These are phyloP conservation scores for Cotesia glomerata DNA, from an alignment of 1,140 invertebrate genomes.

Conservation along the genomic window DNA sequence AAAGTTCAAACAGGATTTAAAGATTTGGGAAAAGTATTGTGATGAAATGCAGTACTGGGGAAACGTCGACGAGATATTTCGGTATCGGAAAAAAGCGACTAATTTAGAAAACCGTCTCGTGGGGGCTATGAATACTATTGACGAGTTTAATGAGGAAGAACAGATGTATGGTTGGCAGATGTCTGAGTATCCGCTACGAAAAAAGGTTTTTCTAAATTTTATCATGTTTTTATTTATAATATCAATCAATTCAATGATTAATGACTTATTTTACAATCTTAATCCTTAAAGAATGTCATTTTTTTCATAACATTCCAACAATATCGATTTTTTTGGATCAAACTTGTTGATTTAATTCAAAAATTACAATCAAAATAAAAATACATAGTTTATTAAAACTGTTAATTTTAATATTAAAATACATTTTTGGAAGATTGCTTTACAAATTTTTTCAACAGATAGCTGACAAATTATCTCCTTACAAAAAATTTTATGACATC, in stretches of 20 bases:
- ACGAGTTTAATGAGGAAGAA: constrained; percentile 93
- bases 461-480: constrained; percentile 80
- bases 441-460: constrained; percentile 58
- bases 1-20: constrained; percentile 81
- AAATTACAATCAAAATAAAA: not conserved
- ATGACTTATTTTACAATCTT: too few species aligned
- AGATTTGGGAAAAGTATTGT: constrained; percentile 79
- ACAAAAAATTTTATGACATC: constrained; percentile 87
- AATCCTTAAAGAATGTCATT: too few species aligned
- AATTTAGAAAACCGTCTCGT: constrained; percentile 72
- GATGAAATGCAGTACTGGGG: constrained; percentile 89
- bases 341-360: not conserved
- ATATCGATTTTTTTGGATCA: too few species aligned
- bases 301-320: too few species aligned
- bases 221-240: too few species aligned
- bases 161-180: constrained; percentile 86
- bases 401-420: not conserved
- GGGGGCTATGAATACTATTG: constrained; percentile 79
- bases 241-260: too few species aligned
- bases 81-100: constrained; percentile 83
- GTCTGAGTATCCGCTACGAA: constrained; percentile 87
- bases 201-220: constrained; percentile 57
- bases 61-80: constrained; percentile 82
- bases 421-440: not conserved
- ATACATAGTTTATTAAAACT: not conserved